Evolutionary conservation across 2,113 vertebrate genomes (phyloP), one percentile per base, ranked within the genome.

Genomic region (Verasper variegatus): DNA sequence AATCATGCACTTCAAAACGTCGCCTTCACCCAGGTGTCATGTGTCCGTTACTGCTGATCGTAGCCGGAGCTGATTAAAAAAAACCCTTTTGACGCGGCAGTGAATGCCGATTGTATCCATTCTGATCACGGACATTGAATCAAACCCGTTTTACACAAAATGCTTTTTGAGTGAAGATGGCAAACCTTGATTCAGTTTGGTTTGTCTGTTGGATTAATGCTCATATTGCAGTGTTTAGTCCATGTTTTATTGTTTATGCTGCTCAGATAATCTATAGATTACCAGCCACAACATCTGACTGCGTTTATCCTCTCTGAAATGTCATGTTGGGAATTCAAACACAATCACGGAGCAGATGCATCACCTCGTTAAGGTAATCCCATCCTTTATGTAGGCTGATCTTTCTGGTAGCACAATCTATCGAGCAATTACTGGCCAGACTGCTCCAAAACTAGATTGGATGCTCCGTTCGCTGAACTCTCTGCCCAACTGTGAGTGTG

Each of bases 341-440:
- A 70, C 78, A 85, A 86, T 78, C 79, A 76, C 0, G 54, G 59
- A 90, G 79, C 89, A 90, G 80, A 84, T 90, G 91, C 86, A 70
- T 87, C 71, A 18, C 80, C 83, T 91, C 76, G 76, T 92, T 89
- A 92, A 54, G 6, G 77, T 88, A 89, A 89, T 88, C 86, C 82
- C 69, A 40, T 60, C 78, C 56, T 74, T 68, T 54, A 57, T 60
- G 57, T 59, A 17, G 57, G 45, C 63, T 70, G 78, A 82, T 75
- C 78, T 75, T n/a, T 62, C 23, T 55, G 54, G 9, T 64, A 52
- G 62, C 78, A 75, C 66, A 62, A 23, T 72, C 80, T 81, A 72
- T 87, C 76, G 2, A 87, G 86, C 74, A 87, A 82, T 86, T 75
- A 74, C 35, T 15, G 66, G 51, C 27, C 64, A 51, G 61, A 35